A percentile compares a stretch with the other conserved stretches of the same genome.
Conservation (phyloP, 1,140 invertebrate genomes). For the Drosophila varians region DNA sequence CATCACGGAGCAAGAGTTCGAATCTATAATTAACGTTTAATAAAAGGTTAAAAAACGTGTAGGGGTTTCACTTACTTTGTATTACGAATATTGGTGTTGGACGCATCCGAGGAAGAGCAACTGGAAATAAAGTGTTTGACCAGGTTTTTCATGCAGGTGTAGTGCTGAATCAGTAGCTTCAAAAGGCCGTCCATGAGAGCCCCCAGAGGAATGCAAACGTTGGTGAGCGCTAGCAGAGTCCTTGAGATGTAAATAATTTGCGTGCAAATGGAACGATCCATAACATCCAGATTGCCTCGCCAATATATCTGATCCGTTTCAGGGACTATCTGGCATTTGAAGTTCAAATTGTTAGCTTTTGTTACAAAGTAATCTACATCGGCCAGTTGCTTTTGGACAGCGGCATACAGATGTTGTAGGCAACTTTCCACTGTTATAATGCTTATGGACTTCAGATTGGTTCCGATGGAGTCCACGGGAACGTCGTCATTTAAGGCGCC, state of each 20-base stretch:
- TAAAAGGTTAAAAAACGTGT: background rate
- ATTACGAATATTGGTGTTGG: constrained; percentile 34
- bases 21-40: constrained; percentile 83
- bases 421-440: constrained; percentile 53
- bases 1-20: constrained; percentile 85
- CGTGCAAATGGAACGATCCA: constrained; percentile 73
- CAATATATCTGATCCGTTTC: constrained; percentile 69
- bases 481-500: constrained; percentile 51
- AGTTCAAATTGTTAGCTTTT: constrained; percentile 73
- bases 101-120: constrained; percentile 24
- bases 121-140: constrained; percentile 65
- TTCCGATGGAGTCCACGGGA: constrained; percentile 18
- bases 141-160: constrained; percentile 71
- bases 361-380: constrained; percentile 76
- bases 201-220: constrained; percentile 69
- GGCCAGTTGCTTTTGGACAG: constrained; percentile 70
- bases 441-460: constrained; percentile 58
- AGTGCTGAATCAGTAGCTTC: constrained; percentile 72
- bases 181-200: constrained; percentile 66
- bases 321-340: constrained; percentile 68
- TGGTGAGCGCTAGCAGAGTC: constrained; percentile 62
- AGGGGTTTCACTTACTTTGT: constrained; percentile 58
- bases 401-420: constrained; percentile 62
- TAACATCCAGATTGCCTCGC: constrained; percentile 56
- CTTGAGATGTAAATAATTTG: constrained; percentile 73